Conservation (phyloP, 2,797 vertebrate species). For the Halcyon smyrnensis region DNA sequence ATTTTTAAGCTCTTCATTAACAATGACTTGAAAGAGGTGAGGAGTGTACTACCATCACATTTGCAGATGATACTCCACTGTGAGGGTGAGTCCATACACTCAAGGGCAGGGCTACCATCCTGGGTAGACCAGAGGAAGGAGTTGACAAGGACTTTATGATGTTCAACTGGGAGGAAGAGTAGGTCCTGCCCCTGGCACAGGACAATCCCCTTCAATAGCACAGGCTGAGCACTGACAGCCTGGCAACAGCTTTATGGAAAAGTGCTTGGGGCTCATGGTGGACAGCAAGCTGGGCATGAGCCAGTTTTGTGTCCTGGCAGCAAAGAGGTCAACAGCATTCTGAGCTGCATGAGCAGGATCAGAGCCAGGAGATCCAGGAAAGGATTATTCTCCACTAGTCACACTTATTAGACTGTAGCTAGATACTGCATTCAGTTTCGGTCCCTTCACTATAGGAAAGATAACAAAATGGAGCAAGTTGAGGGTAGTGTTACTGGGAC, state of each 20-base stretch:
- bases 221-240: not conserved
- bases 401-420: not conserved
- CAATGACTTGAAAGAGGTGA: not conserved
- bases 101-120: fast-evolving
- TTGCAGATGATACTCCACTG: not conserved
- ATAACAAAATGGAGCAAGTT: not conserved
- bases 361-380: not conserved
- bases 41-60: fast-evolving
- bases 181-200: not conserved
- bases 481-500: not conserved
- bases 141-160: not conserved
- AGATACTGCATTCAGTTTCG: not conserved
- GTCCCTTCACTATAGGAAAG: not conserved
- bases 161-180: not conserved
- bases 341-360: not conserved
- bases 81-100: not conserved
- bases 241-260: not conserved
- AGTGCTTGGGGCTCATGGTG: not conserved
- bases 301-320: not conserved
- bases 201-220: not conserved
- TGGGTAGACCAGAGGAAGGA: not conserved
- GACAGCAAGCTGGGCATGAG: not conserved
- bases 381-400: not conserved
- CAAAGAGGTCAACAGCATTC: not conserved
- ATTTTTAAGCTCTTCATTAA: not conserved